Evolutionary conservation across 2,888 invertebrate genomes (phyloP).

Genomic region (Gnatocerus cornutus): DNA sequence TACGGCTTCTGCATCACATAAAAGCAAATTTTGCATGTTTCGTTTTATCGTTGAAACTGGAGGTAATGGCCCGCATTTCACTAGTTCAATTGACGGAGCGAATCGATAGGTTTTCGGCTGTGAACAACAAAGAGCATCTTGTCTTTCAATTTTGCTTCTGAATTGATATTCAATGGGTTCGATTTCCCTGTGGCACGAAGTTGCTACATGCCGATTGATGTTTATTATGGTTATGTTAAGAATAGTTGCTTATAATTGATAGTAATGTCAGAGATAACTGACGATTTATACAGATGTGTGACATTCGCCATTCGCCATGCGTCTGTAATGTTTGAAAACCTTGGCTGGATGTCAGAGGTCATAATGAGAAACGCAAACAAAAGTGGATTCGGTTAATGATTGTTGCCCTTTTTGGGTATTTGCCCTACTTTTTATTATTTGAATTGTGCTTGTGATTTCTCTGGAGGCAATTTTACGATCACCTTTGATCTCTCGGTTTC

Average conservation of each 20-base stretch:
- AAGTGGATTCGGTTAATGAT: neutral
- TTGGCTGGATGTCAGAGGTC: neutral
- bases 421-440: constrained; percentile 23
- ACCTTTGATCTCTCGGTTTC: constrained; percentile 33
- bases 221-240: constrained; percentile 38
- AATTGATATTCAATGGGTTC: constrained; percentile 42
- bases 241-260: constrained; percentile 36
- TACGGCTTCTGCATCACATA: neutral
- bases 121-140: constrained; percentile 24
- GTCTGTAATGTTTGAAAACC: constrained; percentile 13
- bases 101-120: constrained; percentile 32
- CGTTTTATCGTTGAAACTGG: constrained; percentile 1
- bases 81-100: neutral
- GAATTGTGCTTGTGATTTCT: constrained; percentile 24
- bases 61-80: constrained; percentile 11
- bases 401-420: constrained; percentile 23
- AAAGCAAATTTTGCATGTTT: neutral
- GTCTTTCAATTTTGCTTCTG: constrained; percentile 28
- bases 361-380: neutral
- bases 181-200: constrained; percentile 37
- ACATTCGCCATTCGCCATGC: constrained; percentile 20
- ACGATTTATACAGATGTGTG: constrained; percentile 22
- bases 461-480: constrained; percentile 8
- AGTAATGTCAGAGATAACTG: constrained; percentile 33
- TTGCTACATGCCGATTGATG: constrained; percentile 29